Percentiles rank a stretch among this genome's conserved stretches.
Conservation (phyloP, 2,888 invertebrate genomes). For the Philereme transversata region DNA sequence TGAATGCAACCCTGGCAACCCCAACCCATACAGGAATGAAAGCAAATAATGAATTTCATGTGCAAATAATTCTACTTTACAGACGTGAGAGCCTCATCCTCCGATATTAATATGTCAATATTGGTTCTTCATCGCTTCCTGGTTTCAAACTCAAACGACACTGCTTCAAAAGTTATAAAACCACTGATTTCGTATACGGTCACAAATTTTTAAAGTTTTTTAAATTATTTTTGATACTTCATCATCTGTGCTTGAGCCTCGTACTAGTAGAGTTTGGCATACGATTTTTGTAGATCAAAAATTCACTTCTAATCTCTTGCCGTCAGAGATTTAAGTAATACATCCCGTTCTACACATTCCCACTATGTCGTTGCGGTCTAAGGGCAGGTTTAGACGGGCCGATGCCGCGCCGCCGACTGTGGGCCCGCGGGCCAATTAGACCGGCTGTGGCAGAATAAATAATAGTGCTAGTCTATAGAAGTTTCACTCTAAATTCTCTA, state of each 20-base stretch:
- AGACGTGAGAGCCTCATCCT: conserved; percentile 44
- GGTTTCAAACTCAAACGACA: conserved; percentile 6
- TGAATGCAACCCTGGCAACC: conserved; percentile 8
- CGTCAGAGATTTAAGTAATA: conserved; percentile 3
- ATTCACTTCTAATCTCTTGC: not conserved
- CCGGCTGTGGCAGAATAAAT: conserved; percentile 12
- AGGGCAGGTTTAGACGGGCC: conserved; percentile 23
- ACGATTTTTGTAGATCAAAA: not conserved
- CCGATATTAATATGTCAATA: conserved; percentile 27
- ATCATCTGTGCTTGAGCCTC: too few species aligned
- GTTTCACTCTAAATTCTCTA: conserved; percentile 15
- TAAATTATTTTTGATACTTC: too few species aligned
- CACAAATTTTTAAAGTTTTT: too few species aligned
- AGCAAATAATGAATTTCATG: conserved; percentile 26
- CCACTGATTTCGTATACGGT: not conserved
- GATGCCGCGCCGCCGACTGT: conserved; percentile 21
- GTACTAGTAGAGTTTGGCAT: too few species aligned
- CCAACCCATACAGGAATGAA: conserved; percentile 12
- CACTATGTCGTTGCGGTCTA: conserved; percentile 6
- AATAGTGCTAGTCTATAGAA: conserved; percentile 2
- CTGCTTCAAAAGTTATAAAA: not conserved
- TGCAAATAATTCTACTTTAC: conserved; percentile 35
- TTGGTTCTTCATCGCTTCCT: conserved; percentile 25
- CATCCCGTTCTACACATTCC: conserved; percentile 2
- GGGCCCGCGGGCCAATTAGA: conserved; percentile 24